These are phyloP conservation scores for Mormyrus lacerda DNA, from an alignment of 2,113 vertebrate species.

Conservation along the genomic window DNA sequence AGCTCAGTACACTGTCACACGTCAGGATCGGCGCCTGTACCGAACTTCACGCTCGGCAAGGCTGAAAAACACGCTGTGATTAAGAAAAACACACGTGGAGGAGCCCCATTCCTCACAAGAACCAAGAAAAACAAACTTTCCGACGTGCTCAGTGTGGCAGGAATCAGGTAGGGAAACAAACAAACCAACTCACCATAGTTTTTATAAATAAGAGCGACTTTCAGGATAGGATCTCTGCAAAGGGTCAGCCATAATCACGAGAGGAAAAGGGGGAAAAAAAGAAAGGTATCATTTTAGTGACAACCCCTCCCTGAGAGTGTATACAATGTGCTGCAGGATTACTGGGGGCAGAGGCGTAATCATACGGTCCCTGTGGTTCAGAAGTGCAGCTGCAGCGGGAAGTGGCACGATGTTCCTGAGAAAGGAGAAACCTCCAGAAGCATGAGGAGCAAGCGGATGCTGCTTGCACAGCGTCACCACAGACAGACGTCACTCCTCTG, in stretches of 20 bases:
- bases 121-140: not conserved
- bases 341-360: not conserved
- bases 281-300: not conserved
- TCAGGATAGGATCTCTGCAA: not conserved
- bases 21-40: not conserved
- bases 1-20: not conserved
- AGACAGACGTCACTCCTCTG: not conserved
- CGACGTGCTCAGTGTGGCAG: not conserved
- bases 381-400: not conserved
- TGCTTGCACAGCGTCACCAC: not conserved
- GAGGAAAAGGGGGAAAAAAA: no score
- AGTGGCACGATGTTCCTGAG: not conserved
- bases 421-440: not conserved
- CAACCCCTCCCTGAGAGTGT: not conserved
- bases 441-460: not conserved
- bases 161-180: not conserved
- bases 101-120: not conserved
- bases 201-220: not conserved
- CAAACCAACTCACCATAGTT: not conserved
- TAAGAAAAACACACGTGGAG: not conserved
- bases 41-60: not conserved
- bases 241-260: not conserved
- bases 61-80: not conserved
- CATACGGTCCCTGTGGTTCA: not conserved
- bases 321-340: not conserved